These are phyloP conservation scores for Octodonta nipae DNA, from an alignment of 2,888 invertebrate genomes.

Conservation along the genomic window DNA sequence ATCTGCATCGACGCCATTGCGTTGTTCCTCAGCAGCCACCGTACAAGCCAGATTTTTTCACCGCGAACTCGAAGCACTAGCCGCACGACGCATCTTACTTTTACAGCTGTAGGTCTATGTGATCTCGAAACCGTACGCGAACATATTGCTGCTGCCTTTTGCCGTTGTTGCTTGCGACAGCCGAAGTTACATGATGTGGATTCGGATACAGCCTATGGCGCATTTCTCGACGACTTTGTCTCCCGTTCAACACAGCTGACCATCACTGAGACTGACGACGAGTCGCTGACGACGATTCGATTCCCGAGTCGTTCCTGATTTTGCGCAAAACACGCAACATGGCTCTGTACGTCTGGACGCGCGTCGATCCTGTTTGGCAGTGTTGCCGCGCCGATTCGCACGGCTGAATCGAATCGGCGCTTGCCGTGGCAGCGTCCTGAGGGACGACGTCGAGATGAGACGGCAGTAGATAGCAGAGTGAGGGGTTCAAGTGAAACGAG, in stretches of 20 bases:
- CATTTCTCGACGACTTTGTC: constrained; percentile 30
- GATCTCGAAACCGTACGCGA: constrained; percentile 46
- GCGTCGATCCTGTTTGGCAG: too few species aligned
- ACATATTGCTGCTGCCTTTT: constrained; percentile 38
- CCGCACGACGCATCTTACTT: constrained; percentile 32
- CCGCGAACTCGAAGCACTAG: constrained; percentile 39
- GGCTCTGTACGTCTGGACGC: too few species aligned
- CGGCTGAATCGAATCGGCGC: too few species aligned
- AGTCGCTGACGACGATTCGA: constrained; percentile 11
- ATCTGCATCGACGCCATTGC: constrained; percentile 42
- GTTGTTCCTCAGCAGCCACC: constrained; percentile 35
- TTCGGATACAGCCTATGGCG: too few species aligned
- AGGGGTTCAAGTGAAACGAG: too few species aligned
- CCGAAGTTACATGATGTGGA: constrained; percentile 33
- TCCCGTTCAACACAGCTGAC: constrained; percentile 31
- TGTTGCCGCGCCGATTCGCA: too few species aligned
- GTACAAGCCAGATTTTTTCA: constrained; percentile 50
- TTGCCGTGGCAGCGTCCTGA: too few species aligned
- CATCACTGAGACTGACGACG: constrained; percentile 30
- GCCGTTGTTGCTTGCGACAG: constrained; percentile 32
- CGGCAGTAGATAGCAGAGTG: too few species aligned
- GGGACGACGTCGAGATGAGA: too few species aligned
- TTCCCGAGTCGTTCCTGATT: too few species aligned
- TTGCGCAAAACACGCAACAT: too few species aligned
- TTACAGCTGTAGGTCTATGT: constrained; percentile 40